Evolutionary conservation across 2,888 invertebrate species (phyloP), one percentile per base, ranked within the genome.

Genomic region (Leucozona laternaria): DNA sequence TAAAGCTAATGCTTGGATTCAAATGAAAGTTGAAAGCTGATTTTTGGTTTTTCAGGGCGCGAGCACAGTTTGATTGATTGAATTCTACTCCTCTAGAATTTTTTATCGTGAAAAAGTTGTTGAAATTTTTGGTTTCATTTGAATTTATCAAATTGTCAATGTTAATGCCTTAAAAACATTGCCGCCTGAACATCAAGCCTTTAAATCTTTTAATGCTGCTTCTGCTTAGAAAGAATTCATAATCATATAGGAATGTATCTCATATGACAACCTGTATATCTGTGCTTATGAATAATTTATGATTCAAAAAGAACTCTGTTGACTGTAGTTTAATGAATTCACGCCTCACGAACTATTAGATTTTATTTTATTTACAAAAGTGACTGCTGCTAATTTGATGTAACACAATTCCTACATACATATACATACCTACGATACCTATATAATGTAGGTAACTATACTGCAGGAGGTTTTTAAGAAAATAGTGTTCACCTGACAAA

Each of bases 331-430:
- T 60, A 40, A 37, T 60, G 60, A 60, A 60, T 60, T 60, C 60
- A 60, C 60, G 60, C 60, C 60, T 60, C 60, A 60, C 60, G 60
- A 60, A 60, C 37, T 60, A 60, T 60, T 60, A 57, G 7, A 28
- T n/a, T 11, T 34, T 40, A 5, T 37, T 15, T 20, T 58, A 62
- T n/a, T 28, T 28, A 78, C 70, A 71, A 25, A 71, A 22, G 20
- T 48, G 17, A 62, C 45, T 45, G 17, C 64, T 76, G 80, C 62
- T 81, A 80, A 81, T 81, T 76, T 70, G 62, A 45, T 76, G 45
- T 53, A 76, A 62, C 70, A 76, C 68, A 80, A 68, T 60, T 15
- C 20, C 22, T 53, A 7, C 15, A 7, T 28, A 6, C 6, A 28
- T 5, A 28, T 28, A 28, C 28, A 4, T 31, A 31, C 31, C 5